phyloP scores from a whole-genome alignment of 2,888 invertebrate species.

The Copidosoma aretas region DNA sequence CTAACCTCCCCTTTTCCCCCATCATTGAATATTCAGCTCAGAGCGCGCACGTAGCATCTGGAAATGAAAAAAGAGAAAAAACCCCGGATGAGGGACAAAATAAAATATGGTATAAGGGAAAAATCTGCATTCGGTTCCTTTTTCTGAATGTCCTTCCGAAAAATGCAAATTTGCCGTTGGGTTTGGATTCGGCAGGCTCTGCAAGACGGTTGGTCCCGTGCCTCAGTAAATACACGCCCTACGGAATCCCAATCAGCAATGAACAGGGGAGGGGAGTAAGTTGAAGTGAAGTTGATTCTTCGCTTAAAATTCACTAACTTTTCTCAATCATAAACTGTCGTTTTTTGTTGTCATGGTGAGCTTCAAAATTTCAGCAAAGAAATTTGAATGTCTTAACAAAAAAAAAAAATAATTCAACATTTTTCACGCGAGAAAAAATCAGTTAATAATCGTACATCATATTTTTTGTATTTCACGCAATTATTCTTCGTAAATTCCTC shows the following conservation, averaged over 20 bases:
- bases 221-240: background rate
- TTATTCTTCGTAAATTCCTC: no score
- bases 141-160: constrained; percentile 5
- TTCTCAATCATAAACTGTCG: no score
- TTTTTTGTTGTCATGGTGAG: no score
- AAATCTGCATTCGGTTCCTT: constrained; percentile 24
- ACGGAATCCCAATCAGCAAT: constrained; percentile 9
- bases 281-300: no score
- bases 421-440: no score
- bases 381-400: no score
- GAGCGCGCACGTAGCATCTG: background rate
- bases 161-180: constrained; percentile 22
- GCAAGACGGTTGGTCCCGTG: constrained; percentile 15
- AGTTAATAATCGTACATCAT: no score
- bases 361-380: no score
- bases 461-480: no score
- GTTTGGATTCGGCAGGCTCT: background rate
- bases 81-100: background rate
- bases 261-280: no score
- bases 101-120: constrained; percentile 12
- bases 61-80: constrained; percentile 4
- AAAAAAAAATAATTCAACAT: no score
- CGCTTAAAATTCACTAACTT: no score
- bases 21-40: constrained; percentile 27
- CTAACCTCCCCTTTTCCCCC: constrained; percentile 3